Evolutionary conservation across 1,140 invertebrate species (phyloP), one percentile per base, ranked within the genome.

Genomic region (Drosophila trapezifrons): DNA sequence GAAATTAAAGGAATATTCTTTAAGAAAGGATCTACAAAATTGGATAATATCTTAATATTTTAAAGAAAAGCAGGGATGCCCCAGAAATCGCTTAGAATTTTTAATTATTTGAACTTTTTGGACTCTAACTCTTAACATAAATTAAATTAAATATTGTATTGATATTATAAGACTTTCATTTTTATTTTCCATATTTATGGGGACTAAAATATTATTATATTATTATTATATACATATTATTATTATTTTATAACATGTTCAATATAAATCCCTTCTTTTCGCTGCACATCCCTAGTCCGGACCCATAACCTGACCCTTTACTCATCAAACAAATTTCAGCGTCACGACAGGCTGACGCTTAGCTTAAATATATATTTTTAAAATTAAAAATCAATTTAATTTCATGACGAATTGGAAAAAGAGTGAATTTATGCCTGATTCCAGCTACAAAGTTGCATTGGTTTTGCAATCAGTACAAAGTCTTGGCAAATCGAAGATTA

Each of bases 401-500:
- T 22, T 35, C 32, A 54, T 54, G 51, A 54, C 51, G 32, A 54
- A 54, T 20, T 37, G 9, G 3, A 54, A 9, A 15, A 52, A 52
- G 29, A 37, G 0, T 37, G 5, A 17, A 12, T 17, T 3, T 17
- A 2, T 7, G 25, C 4, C 9, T 12, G 6, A 6, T 6, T 10
- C 18, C 7, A 2, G 29, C 60, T n/a, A 63, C 55, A 64, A 64
- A 20, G 60, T 64, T 60, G 55, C 51, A 10, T 22, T 54, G 37
- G 51, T 54, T 54, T 54, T 37, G 51, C 43, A 67, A 62, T 62
- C 58, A 60, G 29, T 47, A 57, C 54, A 47, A 58, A 46, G 52
- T 65, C 29, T 47, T 47, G 57, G 58, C 63, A 72, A 51, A 71
- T 32, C 47, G 46, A 27, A 72, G 46, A 71, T 40, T 38, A 58